Percentiles rank a stretch among this genome's conserved stretches.
Conservation (phyloP, 2,888 invertebrate species). For the Lycophotia porphyrea region DNA sequence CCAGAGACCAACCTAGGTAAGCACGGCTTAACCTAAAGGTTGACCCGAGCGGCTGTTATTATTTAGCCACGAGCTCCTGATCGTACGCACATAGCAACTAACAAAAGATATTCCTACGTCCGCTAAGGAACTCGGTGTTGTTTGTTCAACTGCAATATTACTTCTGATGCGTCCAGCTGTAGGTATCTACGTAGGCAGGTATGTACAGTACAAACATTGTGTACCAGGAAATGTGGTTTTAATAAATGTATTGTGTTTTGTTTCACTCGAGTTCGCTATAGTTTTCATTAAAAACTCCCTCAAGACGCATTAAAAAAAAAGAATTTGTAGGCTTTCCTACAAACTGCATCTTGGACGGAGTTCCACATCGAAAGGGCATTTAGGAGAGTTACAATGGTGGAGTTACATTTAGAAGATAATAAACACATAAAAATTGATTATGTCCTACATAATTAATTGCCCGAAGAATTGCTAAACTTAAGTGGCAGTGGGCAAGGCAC, state of each 20-base stretch:
- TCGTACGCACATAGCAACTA: slow-evolving; percentile 20
- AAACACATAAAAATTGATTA: too few species aligned
- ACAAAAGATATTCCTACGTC: slow-evolving; percentile 39
- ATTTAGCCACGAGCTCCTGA: too few species aligned
- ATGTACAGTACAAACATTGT: slow-evolving; percentile 9
- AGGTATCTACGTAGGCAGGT: slow-evolving; percentile 1
- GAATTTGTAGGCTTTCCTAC: neutral
- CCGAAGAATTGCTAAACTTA: too few species aligned
- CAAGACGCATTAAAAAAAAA: neutral
- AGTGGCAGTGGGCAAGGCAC: too few species aligned
- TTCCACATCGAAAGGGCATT: neutral
- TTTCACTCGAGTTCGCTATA: neutral
- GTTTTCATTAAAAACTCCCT: neutral
- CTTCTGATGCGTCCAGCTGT: slow-evolving; percentile 43
- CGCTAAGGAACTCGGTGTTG: slow-evolving; percentile 31
- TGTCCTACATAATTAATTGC: too few species aligned
- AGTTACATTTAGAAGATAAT: neutral
- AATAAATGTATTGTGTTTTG: slow-evolving; percentile 29
- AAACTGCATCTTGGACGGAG: neutral
- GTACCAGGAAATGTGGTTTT: slow-evolving; percentile 24
- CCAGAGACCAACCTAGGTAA: too few species aligned
- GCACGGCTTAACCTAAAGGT: too few species aligned
- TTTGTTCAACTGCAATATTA: slow-evolving; percentile 61
- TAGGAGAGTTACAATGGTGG: too few species aligned
- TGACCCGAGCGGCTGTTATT: too few species aligned